These are phyloP conservation scores for Synergus laeviventris DNA, from an alignment of 2,888 invertebrate genomes.

Conservation along the genomic window DNA sequence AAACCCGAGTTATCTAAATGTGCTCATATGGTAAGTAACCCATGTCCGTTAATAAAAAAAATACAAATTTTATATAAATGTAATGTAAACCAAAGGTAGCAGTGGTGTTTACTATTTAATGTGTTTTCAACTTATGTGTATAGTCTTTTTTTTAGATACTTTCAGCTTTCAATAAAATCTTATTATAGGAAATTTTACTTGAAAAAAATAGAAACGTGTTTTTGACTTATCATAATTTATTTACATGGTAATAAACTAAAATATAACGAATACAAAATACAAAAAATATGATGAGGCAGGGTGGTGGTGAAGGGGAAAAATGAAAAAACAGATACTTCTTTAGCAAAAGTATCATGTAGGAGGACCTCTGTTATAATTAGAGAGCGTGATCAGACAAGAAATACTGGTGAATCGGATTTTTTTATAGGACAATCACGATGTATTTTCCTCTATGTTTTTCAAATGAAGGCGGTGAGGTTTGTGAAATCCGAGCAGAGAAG, in stretches of 20 bases:
- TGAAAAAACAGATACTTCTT: slow-evolving; percentile 49
- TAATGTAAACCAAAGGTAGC: no score
- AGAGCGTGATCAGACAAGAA: slow-evolving; percentile 54
- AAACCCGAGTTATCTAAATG: no score
- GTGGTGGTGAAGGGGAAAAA: slow-evolving; percentile 51
- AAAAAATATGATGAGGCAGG: neutral
- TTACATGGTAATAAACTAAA: slow-evolving; percentile 57
- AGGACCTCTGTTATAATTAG: slow-evolving; percentile 45
- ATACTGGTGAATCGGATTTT: slow-evolving; percentile 33
- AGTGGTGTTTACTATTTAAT: no score
- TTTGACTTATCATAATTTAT: slow-evolving; percentile 59
- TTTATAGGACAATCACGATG: neutral
- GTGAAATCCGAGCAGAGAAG: slow-evolving; percentile 26
- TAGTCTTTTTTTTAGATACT: no score
- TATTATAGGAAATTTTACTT: neutral
- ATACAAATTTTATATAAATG: no score
- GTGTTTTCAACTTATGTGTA: no score
- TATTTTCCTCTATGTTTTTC: slow-evolving; percentile 41
- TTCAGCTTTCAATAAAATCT: no score
- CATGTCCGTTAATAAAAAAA: no score
- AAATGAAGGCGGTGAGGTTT: slow-evolving; percentile 5
- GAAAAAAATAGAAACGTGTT: neutral
- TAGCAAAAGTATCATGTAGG: slow-evolving; percentile 46
- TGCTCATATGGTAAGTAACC: no score
- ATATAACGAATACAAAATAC: slow-evolving; percentile 28